Percentiles rank a stretch among this genome's conserved stretches.
Conservation (phyloP, 2,113 vertebrate genomes). For the Ameiurus melas region DNA sequence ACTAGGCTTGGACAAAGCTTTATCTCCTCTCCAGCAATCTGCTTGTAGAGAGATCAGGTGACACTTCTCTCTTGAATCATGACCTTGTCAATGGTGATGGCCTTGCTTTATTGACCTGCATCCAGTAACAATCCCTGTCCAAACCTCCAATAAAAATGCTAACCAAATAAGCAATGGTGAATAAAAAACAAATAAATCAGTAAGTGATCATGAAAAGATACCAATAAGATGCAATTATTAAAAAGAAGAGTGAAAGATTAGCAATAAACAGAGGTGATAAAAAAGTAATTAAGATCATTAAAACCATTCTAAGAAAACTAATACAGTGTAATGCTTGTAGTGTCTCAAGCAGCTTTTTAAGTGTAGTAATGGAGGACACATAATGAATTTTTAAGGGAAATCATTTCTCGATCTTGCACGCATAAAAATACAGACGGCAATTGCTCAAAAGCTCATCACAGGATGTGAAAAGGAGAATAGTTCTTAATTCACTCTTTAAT, state of each 20-base stretch:
- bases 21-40: conserved; percentile 15
- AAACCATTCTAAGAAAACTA: background rate
- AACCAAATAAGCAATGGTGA: background rate
- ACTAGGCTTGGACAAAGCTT: background rate
- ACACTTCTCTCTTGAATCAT: conserved; percentile 7
- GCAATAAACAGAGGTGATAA: background rate
- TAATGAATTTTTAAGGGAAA: background rate
- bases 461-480: background rate
- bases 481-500: background rate
- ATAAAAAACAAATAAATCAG: background rate
- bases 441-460: background rate
- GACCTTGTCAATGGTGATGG: conserved; percentile 16
- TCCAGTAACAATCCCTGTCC: background rate
- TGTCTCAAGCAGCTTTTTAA: conserved; percentile 5
- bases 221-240: background rate
- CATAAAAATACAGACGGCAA: background rate
- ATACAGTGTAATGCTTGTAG: background rate
- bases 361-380: background rate
- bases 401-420: background rate
- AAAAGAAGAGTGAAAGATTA: background rate
- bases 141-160: background rate
- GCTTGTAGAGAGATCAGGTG: conserved; percentile 16
- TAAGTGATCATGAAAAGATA: background rate
- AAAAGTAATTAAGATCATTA: background rate
- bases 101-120: conserved; percentile 11